Evolutionary conservation across 2,888 invertebrate species (phyloP).

Genomic region (Leucoma salicis): DNA sequence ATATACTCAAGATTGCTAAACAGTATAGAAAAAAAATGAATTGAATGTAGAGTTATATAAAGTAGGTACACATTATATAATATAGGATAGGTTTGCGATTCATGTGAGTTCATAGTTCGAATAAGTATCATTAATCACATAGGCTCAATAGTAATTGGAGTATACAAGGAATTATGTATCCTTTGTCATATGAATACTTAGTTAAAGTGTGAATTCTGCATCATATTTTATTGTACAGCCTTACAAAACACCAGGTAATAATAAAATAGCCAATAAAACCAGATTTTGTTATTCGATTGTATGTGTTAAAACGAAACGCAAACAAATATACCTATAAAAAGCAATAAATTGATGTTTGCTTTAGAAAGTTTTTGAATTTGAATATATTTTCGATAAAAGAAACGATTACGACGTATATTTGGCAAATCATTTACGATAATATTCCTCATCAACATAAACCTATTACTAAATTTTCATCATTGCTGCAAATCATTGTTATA

Average conservation of each 20-base stretch:
- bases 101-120: conserved; percentile 25
- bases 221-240: conserved; percentile 6
- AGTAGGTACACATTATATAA: conserved; percentile 2
- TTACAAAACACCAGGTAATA: conserved; percentile 5
- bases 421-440: conserved; percentile 2
- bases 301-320: conserved; percentile 1
- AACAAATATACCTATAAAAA: background rate
- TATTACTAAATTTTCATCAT: too few relatives aligned
- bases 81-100: conserved; percentile 9
- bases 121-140: conserved; percentile 21
- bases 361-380: background rate
- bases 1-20: conserved; percentile 24
- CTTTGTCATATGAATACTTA: conserved; percentile 18
- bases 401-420: background rate
- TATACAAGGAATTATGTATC: conserved; percentile 13
- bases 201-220: conserved; percentile 13
- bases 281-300: conserved; percentile 1
- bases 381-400: background rate
- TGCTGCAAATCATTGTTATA: too few relatives aligned
- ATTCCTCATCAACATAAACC: background rate
- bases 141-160: conserved; percentile 20
- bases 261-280: conserved; percentile 5
- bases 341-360: background rate
- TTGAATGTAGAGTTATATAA: conserved; percentile 24
- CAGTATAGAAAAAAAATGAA: conserved; percentile 23